Evolutionary conservation across 2,888 invertebrate genomes (phyloP).

Genomic region (Agrochola litura): DNA sequence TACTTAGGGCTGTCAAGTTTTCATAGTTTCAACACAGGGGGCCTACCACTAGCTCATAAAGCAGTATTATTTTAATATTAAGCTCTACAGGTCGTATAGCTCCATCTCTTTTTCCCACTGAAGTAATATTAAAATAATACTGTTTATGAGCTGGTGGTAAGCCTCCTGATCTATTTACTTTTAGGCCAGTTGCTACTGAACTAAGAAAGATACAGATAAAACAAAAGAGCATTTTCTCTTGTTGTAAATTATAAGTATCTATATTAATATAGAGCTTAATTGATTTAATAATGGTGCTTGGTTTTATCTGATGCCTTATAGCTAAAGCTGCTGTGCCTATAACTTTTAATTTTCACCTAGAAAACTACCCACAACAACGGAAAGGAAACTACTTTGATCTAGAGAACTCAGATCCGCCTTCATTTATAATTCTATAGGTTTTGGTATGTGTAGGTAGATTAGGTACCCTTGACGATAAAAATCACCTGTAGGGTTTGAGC

Average conservation of each 20-base stretch:
- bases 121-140: too few relatives aligned
- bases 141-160: too few relatives aligned
- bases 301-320: background rate
- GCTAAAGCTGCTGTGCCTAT: background rate
- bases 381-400: conserved; percentile 35
- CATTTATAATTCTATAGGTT: background rate
- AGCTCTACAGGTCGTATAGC: too few relatives aligned
- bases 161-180: background rate
- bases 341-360: conserved; percentile 4
- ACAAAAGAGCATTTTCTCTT: conserved; percentile 8
- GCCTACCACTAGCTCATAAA: too few relatives aligned
- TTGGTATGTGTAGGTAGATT: background rate
- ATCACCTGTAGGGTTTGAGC: background rate
- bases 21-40: background rate
- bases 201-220: conserved; percentile 5
- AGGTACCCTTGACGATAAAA: background rate
- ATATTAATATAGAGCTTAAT: background rate
- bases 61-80: too few relatives aligned
- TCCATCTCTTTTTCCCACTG: too few relatives aligned
- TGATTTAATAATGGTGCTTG: background rate
- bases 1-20: conserved; percentile 54
- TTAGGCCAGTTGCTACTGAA: conserved; percentile 1
- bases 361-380: background rate
- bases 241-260: background rate
- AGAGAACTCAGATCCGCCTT: conserved; percentile 17